phyloP scores from a whole-genome alignment of 2,888 invertebrate species.

The Dexiosoma caninum region DNA sequence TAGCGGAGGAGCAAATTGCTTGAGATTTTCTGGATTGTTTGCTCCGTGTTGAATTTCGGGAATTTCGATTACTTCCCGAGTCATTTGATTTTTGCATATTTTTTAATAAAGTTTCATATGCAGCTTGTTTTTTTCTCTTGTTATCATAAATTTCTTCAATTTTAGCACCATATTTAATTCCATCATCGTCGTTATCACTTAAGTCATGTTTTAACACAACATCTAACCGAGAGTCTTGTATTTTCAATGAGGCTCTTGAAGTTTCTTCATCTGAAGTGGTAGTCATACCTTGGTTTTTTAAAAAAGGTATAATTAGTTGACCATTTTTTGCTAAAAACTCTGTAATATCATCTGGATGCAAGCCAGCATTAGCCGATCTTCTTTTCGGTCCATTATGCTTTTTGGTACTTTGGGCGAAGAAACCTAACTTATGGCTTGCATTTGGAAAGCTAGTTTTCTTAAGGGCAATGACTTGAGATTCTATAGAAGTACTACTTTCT shows the following conservation, averaged over 20 bases:
- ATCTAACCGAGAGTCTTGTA: conserved; percentile 77
- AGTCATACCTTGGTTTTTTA: conserved; percentile 77
- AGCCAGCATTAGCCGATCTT: conserved; percentile 59
- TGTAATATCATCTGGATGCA: conserved; percentile 75
- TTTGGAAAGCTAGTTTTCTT: conserved; percentile 77
- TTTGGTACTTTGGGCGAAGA: conserved; percentile 74
- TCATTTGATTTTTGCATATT: conserved; percentile 72
- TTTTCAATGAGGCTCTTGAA: conserved; percentile 76
- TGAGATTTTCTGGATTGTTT: conserved; percentile 68
- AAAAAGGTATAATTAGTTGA: conserved; percentile 76
- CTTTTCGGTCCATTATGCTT: conserved; percentile 65
- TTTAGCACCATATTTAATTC: conserved; percentile 62
- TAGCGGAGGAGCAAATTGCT: conserved; percentile 35
- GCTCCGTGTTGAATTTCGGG: conserved; percentile 76
- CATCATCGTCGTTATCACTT: conserved; percentile 70
- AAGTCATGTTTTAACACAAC: conserved; percentile 74
- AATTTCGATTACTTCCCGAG: conserved; percentile 73
- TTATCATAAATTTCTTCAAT: conserved; percentile 69
- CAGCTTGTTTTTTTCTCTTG: conserved; percentile 68
- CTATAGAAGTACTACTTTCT: conserved; percentile 88
- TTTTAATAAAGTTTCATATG: conserved; percentile 71
- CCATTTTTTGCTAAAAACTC: conserved; percentile 76
- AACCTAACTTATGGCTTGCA: conserved; percentile 74
- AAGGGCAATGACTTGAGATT: conserved; percentile 83
- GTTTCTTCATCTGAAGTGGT: conserved; percentile 77